Evolutionary conservation across 2,888 invertebrate genomes (phyloP), one percentile per base, ranked within the genome.

Genomic region (Helicoverpa assulta): DNA sequence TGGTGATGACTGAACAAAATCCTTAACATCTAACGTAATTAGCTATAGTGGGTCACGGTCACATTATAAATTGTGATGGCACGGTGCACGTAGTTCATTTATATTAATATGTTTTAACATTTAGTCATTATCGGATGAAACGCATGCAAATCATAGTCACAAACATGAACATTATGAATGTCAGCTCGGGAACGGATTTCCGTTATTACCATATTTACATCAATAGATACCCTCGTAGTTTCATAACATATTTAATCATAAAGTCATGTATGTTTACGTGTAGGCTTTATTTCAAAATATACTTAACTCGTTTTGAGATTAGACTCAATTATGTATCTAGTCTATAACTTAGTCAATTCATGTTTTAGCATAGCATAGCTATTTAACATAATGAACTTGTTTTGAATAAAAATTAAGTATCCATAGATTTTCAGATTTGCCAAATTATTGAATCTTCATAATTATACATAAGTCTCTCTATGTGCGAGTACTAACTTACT

Each of bases 61-160:
- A 89, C 87, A 83, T 85, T 86, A 86, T 86, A 77, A 79, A 85
- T 89, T 90, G 91, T 92, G 91, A 92, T 89, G 85, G 92, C 93
- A 94, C 93, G 85, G 92, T 93, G 94, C 94, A 94, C 94, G 92
- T 93, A 93, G 91, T 80, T 87, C 72, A 86, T 85, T 85, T 82
- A 75, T 79, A 78, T 78, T 71, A 71, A 76, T 75, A 75, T 79
- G 56, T 71, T 78, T 71, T 53, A 65, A 76, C 40, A 19, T 67
- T 63, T 73, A 64, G 50, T 33, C 29, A 66, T 68, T 43, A 37
- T 37, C 55, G 37, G 37, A 71, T n/a, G 18, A 57, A 47, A 70
- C 18, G 10, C 12, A 71, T 60, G 59, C 40, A 51, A 62, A 67
- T 56, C 57, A 54, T 62, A 33, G 52, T 53, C 58, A 53, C 43